Base-by-base conservation (phyloP, 2,888 invertebrate species). In the Orchesellides sinensis region DNA sequence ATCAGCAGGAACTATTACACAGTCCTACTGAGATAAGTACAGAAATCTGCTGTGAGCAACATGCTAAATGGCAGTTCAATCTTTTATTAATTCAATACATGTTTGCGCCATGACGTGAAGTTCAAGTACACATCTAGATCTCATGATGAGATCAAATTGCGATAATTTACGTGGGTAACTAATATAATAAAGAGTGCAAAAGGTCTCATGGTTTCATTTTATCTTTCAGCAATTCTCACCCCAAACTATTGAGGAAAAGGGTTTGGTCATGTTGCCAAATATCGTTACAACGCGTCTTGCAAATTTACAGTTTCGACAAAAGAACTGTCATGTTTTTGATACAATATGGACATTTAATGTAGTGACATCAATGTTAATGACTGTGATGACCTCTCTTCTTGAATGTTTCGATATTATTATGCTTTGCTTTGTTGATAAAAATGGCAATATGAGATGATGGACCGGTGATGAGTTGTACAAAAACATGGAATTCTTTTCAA, bases 11-110 rank as follows among this genome's bases (percentile, higher is more conserved):
- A 78, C 70, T 61, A 78, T 52, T 61, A 63, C 73, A 65, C 68
- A 27, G 17, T 68, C 69, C 17, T 63, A 47, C 70, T 78, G 78
- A 23, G 78, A 78, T 78, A 78, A 78, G 66, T 68, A 40, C 66
- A 40, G 1, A 66, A 3, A 4, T n/a, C 21, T 21, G 45, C 23
- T 65, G 65, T 32, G 70, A 78, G 70, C 70, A 63, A 78, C 68
- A 69, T 27, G 78, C 56, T 69, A 59, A 69, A 69, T 52, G 61
- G 63, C 12, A 40, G 49, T 52, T 61, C 45, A n/a, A 72, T 40
- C 14, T 27, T 5, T 69, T 49, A 47, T 1, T 25, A 77, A 77
- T 77, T 77, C 77, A 68, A 52, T 68, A 12, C 77, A 77, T 77
- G 77, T 49, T 25, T 27, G 3, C 19, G 10, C n/a, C n/a, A n/a